Percentiles rank a stretch among this genome's conserved stretches.
Conservation (phyloP, 2,797 vertebrate genomes). For the Trematomus bernacchii region DNA sequence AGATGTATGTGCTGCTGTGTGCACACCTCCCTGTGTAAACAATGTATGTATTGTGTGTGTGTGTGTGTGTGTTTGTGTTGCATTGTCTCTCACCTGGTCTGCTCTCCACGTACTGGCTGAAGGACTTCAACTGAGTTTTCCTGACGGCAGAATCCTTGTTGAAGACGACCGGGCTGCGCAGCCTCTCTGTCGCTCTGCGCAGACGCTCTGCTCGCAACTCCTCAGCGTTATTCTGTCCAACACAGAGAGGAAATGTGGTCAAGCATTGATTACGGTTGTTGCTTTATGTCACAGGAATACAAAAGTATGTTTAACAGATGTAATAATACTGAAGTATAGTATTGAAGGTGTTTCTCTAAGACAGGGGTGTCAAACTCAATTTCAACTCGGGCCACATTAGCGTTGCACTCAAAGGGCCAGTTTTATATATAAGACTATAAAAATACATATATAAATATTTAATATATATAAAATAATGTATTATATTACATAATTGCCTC, state of each 20-base stretch:
- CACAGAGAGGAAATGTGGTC: background rate
- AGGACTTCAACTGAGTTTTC: slow-evolving; percentile 98
- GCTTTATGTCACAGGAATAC: background rate
- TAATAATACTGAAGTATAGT: background rate
- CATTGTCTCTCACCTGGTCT: slow-evolving; percentile 89
- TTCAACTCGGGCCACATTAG: too few species aligned
- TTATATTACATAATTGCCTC: too few species aligned
- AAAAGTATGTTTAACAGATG: background rate
- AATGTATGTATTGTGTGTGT: background rate
- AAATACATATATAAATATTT: too few species aligned
- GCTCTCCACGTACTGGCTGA: slow-evolving; percentile 97
- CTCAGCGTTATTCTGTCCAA: slow-evolving; percentile 90
- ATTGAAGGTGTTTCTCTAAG: background rate
- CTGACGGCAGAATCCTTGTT: slow-evolving; percentile 95
- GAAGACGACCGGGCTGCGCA: slow-evolving; percentile 95
- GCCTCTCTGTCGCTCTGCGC: slow-evolving; percentile 91
- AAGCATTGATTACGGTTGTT: background rate
- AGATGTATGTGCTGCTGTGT: slow-evolving; percentile 6
- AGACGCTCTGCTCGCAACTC: slow-evolving; percentile 91
- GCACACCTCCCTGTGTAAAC: slow-evolving; percentile 48
- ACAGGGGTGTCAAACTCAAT: too few species aligned
- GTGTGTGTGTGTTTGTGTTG: slow-evolving; percentile 25
- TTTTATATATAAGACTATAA: too few species aligned
- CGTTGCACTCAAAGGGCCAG: too few species aligned
- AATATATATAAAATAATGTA: too few species aligned